phyloP scores from a whole-genome alignment of 2,113 vertebrate species.

The Proterorhinus semilunaris region DNA sequence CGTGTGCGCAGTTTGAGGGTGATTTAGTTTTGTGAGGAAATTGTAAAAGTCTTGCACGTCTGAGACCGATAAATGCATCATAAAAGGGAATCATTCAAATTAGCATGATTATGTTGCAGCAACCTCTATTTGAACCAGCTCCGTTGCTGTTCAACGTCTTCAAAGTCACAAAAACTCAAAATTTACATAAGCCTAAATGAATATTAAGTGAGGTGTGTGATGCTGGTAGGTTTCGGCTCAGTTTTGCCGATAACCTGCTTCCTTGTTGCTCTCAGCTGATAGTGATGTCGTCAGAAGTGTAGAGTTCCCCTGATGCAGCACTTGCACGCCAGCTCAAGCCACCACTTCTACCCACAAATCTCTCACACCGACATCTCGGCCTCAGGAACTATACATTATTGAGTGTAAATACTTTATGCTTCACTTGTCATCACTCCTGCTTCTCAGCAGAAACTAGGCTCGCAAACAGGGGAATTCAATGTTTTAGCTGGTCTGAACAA shows the following conservation, averaged over 20 bases:
- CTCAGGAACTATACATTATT: constrained; percentile 56
- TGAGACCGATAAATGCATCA: not conserved
- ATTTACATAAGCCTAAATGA: constrained; percentile 3
- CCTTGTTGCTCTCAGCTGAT: constrained; percentile 29
- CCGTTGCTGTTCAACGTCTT: not conserved
- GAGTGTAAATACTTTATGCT: constrained; percentile 45
- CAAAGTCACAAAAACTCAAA: not conserved
- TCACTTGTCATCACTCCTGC: constrained; percentile 28
- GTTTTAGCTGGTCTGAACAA: constrained; percentile 11
- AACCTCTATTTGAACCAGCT: constrained; percentile 5
- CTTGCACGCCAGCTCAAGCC: constrained; percentile 16
- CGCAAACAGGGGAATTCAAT: constrained; percentile 14
- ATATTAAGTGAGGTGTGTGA: not conserved
- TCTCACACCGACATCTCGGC: constrained; percentile 50
- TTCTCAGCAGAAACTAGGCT: constrained; percentile 26
- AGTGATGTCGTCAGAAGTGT: constrained; percentile 32
- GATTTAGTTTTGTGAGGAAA: not conserved
- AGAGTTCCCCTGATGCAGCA: constrained; percentile 40
- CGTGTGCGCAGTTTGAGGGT: not conserved
- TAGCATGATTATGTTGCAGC: not conserved
- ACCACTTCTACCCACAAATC: constrained; percentile 41
- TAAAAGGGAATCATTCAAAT: constrained; percentile 3
- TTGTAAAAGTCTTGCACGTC: not conserved
- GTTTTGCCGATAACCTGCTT: constrained; percentile 13
- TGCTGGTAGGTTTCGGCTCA: not conserved